Evolutionary conservation across 2,113 vertebrate genomes (phyloP).

Genomic region (Hippolais icterina): DNA sequence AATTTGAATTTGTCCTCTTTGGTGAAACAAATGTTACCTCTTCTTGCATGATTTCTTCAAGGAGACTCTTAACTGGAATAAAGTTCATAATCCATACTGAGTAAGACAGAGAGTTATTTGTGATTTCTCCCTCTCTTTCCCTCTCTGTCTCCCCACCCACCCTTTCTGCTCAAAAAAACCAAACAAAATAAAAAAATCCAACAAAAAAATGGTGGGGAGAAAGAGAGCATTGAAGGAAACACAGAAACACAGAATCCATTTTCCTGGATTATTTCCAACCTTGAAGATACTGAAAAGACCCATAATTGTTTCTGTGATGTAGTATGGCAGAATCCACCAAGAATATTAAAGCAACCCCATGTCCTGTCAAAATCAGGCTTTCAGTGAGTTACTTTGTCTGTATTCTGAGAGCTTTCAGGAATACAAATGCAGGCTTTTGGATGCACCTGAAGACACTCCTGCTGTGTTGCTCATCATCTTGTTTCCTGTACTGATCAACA

Average conservation of each 20-base stretch:
- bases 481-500: background rate
- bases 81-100: background rate
- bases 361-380: background rate
- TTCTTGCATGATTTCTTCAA: background rate
- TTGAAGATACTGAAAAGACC: background rate
- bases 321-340: background rate
- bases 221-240: background rate
- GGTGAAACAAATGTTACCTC: background rate
- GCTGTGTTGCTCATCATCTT: background rate
- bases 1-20: background rate
- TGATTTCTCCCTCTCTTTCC: background rate
- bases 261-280: background rate
- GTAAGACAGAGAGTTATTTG: background rate
- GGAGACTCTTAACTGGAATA: background rate
- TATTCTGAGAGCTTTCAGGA: background rate
- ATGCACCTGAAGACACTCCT: background rate
- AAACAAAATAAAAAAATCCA: background rate
- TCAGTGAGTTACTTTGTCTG: background rate
- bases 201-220: background rate
- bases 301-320: background rate
- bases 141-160: fast-evolving
- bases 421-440: background rate
- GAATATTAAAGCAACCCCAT: background rate
- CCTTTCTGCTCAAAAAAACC: background rate
- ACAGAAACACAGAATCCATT: background rate